A percentile compares a stretch with the other conserved stretches of the same genome.
Conservation (phyloP, 1,140 invertebrate genomes). For the Homalodisca vitripennis region DNA sequence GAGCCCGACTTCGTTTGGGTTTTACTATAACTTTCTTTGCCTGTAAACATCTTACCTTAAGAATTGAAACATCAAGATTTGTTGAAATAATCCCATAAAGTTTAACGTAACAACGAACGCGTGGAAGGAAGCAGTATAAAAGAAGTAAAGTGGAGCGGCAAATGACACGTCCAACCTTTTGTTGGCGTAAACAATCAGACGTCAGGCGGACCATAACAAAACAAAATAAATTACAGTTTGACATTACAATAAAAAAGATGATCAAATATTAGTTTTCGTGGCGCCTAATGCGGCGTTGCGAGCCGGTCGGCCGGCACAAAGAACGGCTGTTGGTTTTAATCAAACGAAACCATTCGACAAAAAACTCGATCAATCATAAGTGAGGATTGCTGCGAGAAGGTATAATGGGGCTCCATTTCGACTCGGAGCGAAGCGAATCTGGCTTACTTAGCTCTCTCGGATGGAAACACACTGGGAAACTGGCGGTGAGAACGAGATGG, state of each 20-base stretch:
- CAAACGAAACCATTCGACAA: constrained; percentile 25
- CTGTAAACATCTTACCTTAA: too few relatives aligned
- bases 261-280: constrained; percentile 26
- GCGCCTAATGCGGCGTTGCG: constrained; percentile 23
- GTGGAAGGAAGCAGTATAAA: too few relatives aligned
- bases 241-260: constrained; percentile 23
- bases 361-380: constrained; percentile 26
- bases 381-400: constrained; percentile 12
- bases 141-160: too few relatives aligned
- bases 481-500: background rate
- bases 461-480: constrained; percentile 9
- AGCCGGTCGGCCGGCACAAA: constrained; percentile 19
- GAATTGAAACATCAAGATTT: too few relatives aligned
- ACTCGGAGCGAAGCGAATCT: constrained; percentile 19
- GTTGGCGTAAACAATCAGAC: constrained; percentile 16
- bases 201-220: constrained; percentile 20
- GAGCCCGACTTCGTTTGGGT: too few relatives aligned
- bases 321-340: constrained; percentile 23
- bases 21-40: too few relatives aligned
- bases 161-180: constrained; percentile 20
- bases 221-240: constrained; percentile 27
- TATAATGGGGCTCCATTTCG: constrained; percentile 15
- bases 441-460: background rate
- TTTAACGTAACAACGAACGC: too few relatives aligned
- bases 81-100: too few relatives aligned